Evolutionary conservation across 2,888 invertebrate species (phyloP).

Genomic region (Bellardia bayeri): DNA sequence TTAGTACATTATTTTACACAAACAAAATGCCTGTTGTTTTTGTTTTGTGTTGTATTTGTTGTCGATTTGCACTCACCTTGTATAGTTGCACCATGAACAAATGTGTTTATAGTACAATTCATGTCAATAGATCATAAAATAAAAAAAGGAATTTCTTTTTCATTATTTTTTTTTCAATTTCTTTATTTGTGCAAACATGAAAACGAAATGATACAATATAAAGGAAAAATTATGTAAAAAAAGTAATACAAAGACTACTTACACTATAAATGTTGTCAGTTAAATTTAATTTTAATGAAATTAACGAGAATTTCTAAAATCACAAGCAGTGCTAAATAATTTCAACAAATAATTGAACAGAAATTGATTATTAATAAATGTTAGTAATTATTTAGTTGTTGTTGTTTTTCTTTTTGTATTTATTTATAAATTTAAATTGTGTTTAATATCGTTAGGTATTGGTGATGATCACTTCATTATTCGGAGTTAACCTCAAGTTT

Average conservation of each 20-base stretch:
- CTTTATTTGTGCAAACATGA: neutral
- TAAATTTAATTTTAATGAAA: slow-evolving; percentile 38
- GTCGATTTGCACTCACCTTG: no score
- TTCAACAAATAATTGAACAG: neutral
- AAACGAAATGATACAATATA: neutral
- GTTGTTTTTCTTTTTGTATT: neutral
- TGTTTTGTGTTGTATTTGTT: no score
- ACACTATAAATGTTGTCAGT: slow-evolving; percentile 1
- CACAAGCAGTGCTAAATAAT: no score
- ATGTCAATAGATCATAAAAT: slow-evolving; percentile 54
- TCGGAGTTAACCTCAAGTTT: neutral
- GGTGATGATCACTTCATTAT: neutral
- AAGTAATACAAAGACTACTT: neutral
- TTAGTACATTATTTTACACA: no score
- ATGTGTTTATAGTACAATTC: slow-evolving; percentile 21
- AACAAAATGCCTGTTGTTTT: no score
- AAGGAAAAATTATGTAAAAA: neutral
- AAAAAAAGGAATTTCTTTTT: slow-evolving; percentile 20
- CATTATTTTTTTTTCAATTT: neutral
- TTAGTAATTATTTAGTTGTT: no score
- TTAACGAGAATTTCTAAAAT: slow-evolving; percentile 7
- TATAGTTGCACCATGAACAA: no score
- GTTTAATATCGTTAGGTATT: neutral
- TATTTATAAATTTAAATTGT: neutral
- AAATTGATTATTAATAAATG: no score